These are phyloP conservation scores for Tragelaphus buxtoni DNA, from an alignment of 2,113 vertebrate species.

Conservation along the genomic window DNA sequence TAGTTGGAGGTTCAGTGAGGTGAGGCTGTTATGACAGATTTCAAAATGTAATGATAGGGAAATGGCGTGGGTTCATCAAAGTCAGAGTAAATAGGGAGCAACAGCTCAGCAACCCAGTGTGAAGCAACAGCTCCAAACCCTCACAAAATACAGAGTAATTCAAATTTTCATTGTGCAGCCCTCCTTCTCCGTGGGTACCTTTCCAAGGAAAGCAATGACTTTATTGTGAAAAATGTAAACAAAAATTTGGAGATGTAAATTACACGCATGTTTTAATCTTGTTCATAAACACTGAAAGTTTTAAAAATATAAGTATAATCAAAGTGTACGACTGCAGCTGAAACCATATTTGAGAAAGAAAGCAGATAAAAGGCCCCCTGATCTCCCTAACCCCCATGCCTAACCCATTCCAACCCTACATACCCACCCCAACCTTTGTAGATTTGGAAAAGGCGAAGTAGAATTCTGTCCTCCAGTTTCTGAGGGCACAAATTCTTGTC, in stretches of 20 bases:
- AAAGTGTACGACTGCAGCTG: background rate
- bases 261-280: background rate
- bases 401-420: background rate
- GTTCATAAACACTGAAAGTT: background rate
- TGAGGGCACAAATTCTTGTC: background rate
- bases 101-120: slow-evolving; percentile 27
- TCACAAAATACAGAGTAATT: slow-evolving; percentile 23
- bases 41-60: slow-evolving; percentile 58
- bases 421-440: background rate
- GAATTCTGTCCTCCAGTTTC: background rate
- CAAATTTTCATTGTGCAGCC: background rate
- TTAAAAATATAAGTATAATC: slow-evolving; percentile 38
- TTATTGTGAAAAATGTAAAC: slow-evolving; percentile 18
- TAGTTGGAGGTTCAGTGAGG: slow-evolving; percentile 67
- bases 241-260: slow-evolving; percentile 28
- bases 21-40: slow-evolving; percentile 72
- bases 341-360: background rate
- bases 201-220: background rate
- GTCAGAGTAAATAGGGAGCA: slow-evolving; percentile 47
- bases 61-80: slow-evolving; percentile 56
- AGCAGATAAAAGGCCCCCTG: background rate
- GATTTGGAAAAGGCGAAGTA: background rate
- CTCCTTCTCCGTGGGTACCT: slow-evolving; percentile 38
- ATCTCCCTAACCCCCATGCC: background rate
- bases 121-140: slow-evolving; percentile 37